Evolutionary conservation across 1,140 invertebrate species (phyloP).

Genomic region (Homarus americanus): DNA sequence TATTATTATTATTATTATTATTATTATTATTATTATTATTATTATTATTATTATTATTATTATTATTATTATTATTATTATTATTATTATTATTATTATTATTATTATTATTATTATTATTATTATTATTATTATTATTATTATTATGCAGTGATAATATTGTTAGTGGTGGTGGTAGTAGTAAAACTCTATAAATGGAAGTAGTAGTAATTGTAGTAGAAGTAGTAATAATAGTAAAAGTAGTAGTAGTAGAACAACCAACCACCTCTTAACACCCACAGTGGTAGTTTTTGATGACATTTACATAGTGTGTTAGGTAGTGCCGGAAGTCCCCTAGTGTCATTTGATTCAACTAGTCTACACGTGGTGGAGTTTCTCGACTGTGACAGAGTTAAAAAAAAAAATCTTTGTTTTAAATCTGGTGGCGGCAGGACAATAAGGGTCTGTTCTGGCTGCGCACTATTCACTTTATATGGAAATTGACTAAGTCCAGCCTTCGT

Average conservation of each 20-base stretch:
- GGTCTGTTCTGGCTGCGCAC: not conserved
- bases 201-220: not conserved
- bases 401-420: not conserved
- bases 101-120: no score
- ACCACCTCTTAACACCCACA: no score
- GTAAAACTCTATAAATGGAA: not conserved
- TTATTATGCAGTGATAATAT: not conserved
- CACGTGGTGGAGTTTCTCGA: not conserved
- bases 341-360: no score
- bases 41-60: no score
- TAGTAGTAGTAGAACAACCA: not conserved
- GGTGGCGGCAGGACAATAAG: not conserved
- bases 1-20: no score
- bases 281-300: no score
- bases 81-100: no score
- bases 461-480: conserved; percentile 1
- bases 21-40: no score
- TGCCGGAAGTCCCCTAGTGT: no score
- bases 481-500: not conserved
- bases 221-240: not conserved
- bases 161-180: not conserved
- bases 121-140: no score
- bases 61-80: no score
- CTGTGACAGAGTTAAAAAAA: not conserved
- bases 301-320: no score